phyloP scores from a whole-genome alignment of 2,113 vertebrate species.

The Proterorhinus semilunaris region DNA sequence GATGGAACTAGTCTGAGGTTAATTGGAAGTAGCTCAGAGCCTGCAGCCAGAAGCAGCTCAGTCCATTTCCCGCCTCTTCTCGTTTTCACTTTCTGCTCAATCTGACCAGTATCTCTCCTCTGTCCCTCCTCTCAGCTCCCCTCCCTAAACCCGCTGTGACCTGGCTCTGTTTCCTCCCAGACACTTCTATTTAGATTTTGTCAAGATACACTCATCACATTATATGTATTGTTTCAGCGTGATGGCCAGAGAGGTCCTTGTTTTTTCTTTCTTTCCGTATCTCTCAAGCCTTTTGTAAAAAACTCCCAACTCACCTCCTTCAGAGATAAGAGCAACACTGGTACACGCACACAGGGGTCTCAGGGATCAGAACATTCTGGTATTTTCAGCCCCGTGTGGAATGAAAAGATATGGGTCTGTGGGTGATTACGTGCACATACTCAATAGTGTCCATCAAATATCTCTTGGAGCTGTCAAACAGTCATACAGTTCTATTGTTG shows the following conservation, averaged over 20 bases:
- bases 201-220: conserved; percentile 76
- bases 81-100: conserved; percentile 63
- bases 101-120: conserved; percentile 6
- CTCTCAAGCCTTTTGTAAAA: conserved; percentile 30
- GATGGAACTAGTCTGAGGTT: conserved; percentile 12
- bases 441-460: no score
- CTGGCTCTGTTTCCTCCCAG: conserved; percentile 55
- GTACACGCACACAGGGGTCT: conserved; percentile 28
- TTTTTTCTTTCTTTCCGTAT: conserved; percentile 19
- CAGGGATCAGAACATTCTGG: conserved; percentile 22
- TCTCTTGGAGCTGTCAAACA: no score
- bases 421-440: background rate
- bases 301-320: conserved; percentile 25
- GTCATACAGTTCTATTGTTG: no score
- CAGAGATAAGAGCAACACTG: conserved; percentile 47
- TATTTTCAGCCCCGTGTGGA: conserved; percentile 11
- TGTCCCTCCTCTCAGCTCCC: background rate
- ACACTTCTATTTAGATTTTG: conserved; percentile 81
- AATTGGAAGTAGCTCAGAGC: conserved; percentile 29
- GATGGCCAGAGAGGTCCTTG: conserved; percentile 35
- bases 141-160: conserved; percentile 37
- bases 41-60: conserved; percentile 7
- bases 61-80: conserved; percentile 44
- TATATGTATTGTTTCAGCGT: conserved; percentile 64
- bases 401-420: background rate